These are phyloP conservation scores for Hydrochoerus hydrochaeris DNA, from an alignment of 2,113 vertebrate genomes.

Conservation along the genomic window DNA sequence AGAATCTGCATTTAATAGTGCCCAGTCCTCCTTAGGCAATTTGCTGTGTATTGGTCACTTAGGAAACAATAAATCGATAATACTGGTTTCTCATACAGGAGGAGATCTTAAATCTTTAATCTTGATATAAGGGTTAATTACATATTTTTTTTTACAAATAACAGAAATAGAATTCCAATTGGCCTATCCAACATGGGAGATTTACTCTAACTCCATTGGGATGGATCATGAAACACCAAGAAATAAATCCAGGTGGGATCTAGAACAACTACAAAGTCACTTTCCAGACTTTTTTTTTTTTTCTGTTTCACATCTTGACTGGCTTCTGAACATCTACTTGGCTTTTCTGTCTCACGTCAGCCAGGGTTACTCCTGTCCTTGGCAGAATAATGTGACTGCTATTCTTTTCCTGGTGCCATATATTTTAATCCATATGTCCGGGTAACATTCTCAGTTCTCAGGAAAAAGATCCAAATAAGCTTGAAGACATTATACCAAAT, in stretches of 20 bases:
- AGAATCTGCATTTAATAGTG: background rate
- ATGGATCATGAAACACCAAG: constrained; percentile 5
- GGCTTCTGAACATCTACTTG: background rate
- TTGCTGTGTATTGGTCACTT: background rate
- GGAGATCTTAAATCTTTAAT: background rate
- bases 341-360: background rate
- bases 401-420: background rate
- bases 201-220: background rate
- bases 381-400: background rate
- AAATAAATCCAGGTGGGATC: background rate
- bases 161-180: constrained; percentile 2
- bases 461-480: background rate
- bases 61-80: background rate
- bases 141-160: background rate
- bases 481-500: background rate
- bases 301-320: background rate
- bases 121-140: constrained; percentile 3
- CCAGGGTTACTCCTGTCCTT: background rate
- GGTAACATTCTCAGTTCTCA: background rate
- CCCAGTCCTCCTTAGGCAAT: background rate
- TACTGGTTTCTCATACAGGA: background rate
- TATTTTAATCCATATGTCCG: background rate
- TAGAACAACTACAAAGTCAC: background rate
- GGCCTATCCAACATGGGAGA: background rate
- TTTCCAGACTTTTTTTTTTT: background rate